Evolutionary conservation across 2,797 vertebrate species (phyloP).

Genomic region (Anolis apletophallus): DNA sequence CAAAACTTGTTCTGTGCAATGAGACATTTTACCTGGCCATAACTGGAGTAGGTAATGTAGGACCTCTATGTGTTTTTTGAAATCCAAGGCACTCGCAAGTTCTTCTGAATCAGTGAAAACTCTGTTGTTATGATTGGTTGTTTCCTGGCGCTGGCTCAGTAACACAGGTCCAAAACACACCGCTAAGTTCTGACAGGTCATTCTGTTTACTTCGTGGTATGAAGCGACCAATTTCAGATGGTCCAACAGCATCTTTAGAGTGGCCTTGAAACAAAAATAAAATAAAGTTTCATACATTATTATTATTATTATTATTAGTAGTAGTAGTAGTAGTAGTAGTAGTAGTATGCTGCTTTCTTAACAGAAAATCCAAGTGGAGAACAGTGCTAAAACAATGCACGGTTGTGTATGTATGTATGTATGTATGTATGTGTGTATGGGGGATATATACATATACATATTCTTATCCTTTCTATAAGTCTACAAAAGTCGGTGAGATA

Average conservation of each 20-base stretch:
- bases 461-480: no score
- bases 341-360: no score
- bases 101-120: conserved; percentile 97
- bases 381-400: no score
- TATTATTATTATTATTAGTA: no score
- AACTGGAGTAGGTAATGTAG: conserved; percentile 97
- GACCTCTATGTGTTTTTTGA: conserved; percentile 99
- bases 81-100: conserved; percentile 94
- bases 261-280: conserved; percentile 80
- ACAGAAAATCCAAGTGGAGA: no score
- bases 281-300: no score
- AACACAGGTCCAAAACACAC: conserved; percentile 97
- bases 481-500: no score
- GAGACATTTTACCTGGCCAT: conserved; percentile 89
- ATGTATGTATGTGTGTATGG: no score
- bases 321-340: no score
- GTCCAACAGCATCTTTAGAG: conserved; percentile 91
- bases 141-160: conserved; percentile 94
- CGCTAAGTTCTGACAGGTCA: conserved; percentile 98
- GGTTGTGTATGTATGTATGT: no score
- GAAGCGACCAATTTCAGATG: conserved; percentile 96
- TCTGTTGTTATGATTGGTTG: conserved; percentile 89
- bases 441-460: no score
- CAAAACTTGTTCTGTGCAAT: conserved; percentile 6
- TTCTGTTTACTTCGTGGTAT: conserved; percentile 94